Percentiles rank a stretch among this genome's conserved stretches.
Conservation (phyloP, 1,140 invertebrate genomes). For the Listronotus oregonensis region DNA sequence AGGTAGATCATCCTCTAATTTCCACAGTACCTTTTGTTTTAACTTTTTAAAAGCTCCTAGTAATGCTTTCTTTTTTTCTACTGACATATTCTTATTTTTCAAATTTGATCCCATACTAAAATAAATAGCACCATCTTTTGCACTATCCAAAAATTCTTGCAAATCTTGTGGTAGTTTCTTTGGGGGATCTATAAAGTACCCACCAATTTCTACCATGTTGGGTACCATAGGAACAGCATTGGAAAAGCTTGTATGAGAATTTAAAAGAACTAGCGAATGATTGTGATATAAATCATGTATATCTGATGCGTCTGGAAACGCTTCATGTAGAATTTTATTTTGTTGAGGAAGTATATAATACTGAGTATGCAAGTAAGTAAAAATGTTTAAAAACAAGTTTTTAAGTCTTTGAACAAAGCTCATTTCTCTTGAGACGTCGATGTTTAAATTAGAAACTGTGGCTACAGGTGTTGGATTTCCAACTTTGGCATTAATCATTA, state of each 20-base stretch:
- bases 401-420: constrained; percentile 48
- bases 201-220: constrained; percentile 61
- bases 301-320: constrained; percentile 57
- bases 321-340: constrained; percentile 51
- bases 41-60: no score
- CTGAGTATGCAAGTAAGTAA: neutral
- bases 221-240: constrained; percentile 52
- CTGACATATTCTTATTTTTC: no score
- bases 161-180: no score
- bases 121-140: no score
- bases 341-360: constrained; percentile 52
- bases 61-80: no score
- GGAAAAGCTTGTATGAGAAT: constrained; percentile 63
- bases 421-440: no score
- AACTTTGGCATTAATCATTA: constrained; percentile 43
- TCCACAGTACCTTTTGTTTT: no score
- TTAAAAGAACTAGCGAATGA: constrained; percentile 60
- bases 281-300: constrained; percentile 59
- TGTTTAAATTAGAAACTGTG: constrained; percentile 49
- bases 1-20: no score
- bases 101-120: no score
- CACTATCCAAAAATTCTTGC: no score
- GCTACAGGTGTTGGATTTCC: constrained; percentile 53
- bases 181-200: no score
- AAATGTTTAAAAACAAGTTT: constrained; percentile 47